Evolutionary conservation across 2,797 vertebrate species (phyloP).

Genomic region (Peromyscus eremicus): DNA sequence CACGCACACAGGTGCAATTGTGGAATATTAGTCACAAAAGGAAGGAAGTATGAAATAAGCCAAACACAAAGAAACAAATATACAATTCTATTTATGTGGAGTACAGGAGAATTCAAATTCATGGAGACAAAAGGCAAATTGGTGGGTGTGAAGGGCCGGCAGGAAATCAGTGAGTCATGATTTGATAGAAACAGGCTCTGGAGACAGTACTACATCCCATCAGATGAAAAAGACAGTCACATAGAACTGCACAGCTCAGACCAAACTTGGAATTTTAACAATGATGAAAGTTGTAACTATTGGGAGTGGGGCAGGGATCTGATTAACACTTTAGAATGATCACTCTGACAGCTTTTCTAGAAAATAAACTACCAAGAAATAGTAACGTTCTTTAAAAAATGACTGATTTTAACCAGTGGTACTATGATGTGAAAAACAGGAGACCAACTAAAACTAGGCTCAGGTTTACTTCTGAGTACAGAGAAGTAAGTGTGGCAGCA

Average conservation of each 20-base stretch:
- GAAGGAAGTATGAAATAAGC: background rate
- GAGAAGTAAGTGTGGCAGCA: background rate
- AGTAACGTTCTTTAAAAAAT: background rate
- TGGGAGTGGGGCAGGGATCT: background rate
- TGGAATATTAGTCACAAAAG: background rate
- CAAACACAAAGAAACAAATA: background rate
- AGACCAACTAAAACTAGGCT: background rate
- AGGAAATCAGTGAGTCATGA: background rate
- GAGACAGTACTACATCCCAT: background rate
- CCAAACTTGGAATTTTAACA: background rate
- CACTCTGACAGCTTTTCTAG: background rate
- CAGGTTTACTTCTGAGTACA: conserved; percentile 4
- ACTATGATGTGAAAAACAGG: background rate
- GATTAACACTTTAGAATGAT: background rate
- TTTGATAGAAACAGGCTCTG: background rate
- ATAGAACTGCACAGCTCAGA: background rate
- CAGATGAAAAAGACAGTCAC: background rate
- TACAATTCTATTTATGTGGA: background rate
- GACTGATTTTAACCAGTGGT: background rate
- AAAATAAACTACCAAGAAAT: background rate
- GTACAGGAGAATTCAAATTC: background rate
- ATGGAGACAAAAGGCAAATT: background rate
- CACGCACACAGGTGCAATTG: background rate
- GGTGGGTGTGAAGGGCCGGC: background rate
- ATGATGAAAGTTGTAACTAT: background rate